These are phyloP conservation scores for Elymnias hypermnestra DNA, from an alignment of 1,140 invertebrate species.

Conservation along the genomic window DNA sequence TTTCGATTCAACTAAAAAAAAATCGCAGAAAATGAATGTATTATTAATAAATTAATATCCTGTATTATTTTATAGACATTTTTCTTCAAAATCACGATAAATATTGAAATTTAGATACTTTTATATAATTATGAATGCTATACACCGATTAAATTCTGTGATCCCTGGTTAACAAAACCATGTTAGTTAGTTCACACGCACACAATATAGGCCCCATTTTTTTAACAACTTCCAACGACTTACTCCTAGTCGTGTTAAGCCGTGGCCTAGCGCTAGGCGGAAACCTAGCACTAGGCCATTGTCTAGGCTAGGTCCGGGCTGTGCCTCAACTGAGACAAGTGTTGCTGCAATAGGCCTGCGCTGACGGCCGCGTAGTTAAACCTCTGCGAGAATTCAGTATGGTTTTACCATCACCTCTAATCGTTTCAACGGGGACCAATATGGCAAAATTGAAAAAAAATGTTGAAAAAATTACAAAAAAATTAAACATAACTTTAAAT, in stretches of 20 bases:
- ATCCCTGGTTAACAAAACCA: slow-evolving; percentile 8
- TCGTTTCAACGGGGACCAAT: slow-evolving; percentile 19
- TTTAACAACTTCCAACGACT: slow-evolving; percentile 31
- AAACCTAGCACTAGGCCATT: slow-evolving; percentile 34
- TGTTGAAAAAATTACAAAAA: neutral
- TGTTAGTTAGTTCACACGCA: slow-evolving; percentile 30
- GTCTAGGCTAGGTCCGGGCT: slow-evolving; percentile 50
- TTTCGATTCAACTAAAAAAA: too few relatives aligned
- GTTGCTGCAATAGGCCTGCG: slow-evolving; percentile 71
- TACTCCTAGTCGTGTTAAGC: slow-evolving; percentile 38
- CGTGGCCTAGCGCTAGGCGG: slow-evolving; percentile 34
- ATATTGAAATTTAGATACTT: neutral
- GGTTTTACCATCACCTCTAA: slow-evolving; percentile 67
- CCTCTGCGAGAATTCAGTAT: slow-evolving; percentile 61
- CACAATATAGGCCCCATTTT: slow-evolving; percentile 24
- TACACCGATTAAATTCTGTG: neutral
- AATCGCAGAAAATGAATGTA: too few relatives aligned
- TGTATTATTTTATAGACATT: too few relatives aligned
- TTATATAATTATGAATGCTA: neutral
- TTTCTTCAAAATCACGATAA: too few relatives aligned
- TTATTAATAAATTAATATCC: too few relatives aligned
- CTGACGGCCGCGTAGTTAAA: slow-evolving; percentile 74
- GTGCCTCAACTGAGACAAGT: slow-evolving; percentile 64
- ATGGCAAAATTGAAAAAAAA: slow-evolving; percentile 30
- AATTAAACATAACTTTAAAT: neutral